phyloP scores from a whole-genome alignment of 2,888 invertebrate genomes.

The Brenthis hecate region DNA sequence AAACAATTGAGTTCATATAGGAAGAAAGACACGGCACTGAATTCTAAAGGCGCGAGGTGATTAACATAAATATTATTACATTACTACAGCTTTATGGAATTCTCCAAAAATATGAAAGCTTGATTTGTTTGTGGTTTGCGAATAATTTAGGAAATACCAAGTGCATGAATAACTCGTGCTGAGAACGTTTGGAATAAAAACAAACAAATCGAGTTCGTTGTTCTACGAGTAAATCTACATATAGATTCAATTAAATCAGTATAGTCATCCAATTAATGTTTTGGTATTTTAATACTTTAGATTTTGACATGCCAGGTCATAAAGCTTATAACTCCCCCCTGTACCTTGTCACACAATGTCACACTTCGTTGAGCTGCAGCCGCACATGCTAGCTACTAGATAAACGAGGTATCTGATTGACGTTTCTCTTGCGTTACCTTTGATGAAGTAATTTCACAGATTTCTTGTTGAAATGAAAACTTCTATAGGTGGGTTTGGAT shows the following conservation, averaged over 20 bases:
- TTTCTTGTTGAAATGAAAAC: not conserved
- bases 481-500: too few species aligned
- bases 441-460: not conserved
- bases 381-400: too few species aligned
- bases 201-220: constrained; percentile 2
- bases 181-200: constrained; percentile 2
- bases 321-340: too few species aligned
- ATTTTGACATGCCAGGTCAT: too few species aligned
- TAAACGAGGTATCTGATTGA: too few species aligned
- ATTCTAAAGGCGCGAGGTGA: not conserved
- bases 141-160: not conserved
- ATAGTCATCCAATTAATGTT: not conserved
- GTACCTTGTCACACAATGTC: too few species aligned
- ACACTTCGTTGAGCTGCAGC: too few species aligned
- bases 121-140: too few species aligned
- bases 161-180: constrained; percentile 2
- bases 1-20: not conserved
- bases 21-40: not conserved
- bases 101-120: not conserved
- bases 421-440: not conserved
- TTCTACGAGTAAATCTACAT: not conserved
- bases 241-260: not conserved
- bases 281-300: too few species aligned
- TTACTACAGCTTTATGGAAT: not conserved
- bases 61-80: not conserved